Base-by-base conservation (phyloP, 2,888 invertebrate genomes). In the Bombylius discolor region DNA sequence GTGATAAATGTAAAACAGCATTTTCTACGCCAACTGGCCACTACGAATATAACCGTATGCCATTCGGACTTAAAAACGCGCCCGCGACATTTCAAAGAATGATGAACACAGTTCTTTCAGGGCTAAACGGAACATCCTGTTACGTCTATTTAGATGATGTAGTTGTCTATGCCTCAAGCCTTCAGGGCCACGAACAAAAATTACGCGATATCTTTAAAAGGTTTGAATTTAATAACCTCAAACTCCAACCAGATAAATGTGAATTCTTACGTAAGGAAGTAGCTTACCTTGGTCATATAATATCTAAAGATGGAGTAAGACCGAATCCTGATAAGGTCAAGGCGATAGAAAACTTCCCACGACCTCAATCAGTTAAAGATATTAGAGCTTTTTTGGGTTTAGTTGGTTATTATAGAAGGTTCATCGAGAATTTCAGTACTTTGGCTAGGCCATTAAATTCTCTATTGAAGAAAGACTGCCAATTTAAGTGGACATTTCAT, bases 51-150 rank as follows among this genome's bases (percentile, higher is more conserved):
- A 55, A 47, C 42, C 47, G 58, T 31, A 58, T 54, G 56, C 49
- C 52, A 4, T 58, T 56, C 13, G 60, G 60, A 4, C 14, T 59
- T 7, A 60, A 56, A 48, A 58, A 56, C 36, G 59, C 59, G 1
- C 51, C 74, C 0, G 65, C 66, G 0, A 70, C 70, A 0, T 71
- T 73, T 51, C 71, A 71, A 61, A 50, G 69, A 5, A 56, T 68
- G 50, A 73, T 72, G 70, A 66, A 70, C 49, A 65, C 62, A 49
- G 63, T 72, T 0, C 55, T 73, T 12, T 36, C 34, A 7, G 34
- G 34, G 34, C 8, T 36, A 36, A 36, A 5, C 8, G 5, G 3
- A 5, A 36, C 34, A 5, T 8, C 5, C 34, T 36, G 34, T 7
- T 5, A 36, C 5, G 34, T 8, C 8, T 36, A 36, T 36, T 36